These are phyloP conservation scores for Agrilus planipennis DNA, from an alignment of 1,140 invertebrate species.

Conservation along the genomic window DNA sequence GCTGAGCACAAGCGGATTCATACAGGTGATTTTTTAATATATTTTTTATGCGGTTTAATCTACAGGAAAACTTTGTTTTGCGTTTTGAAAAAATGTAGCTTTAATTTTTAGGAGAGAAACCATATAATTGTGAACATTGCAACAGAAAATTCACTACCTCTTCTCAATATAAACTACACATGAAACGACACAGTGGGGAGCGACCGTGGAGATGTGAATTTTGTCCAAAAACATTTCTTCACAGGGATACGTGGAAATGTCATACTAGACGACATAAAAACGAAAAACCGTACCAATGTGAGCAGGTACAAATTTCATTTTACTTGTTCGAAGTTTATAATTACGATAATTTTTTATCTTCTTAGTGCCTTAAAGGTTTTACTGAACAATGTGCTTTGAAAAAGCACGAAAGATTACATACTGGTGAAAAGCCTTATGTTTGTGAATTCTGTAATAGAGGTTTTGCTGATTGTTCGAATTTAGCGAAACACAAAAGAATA, in stretches of 20 bases:
- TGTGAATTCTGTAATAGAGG: constrained; percentile 62
- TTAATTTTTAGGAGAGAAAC: constrained; percentile 42
- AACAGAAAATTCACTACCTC: constrained; percentile 58
- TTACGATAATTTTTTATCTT: background rate
- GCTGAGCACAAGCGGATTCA: constrained; percentile 48
- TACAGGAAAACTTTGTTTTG: too few relatives aligned
- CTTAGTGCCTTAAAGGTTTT: constrained; percentile 46
- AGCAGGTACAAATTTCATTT: constrained; percentile 12
- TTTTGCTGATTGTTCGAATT: constrained; percentile 57
- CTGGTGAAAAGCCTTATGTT: constrained; percentile 65
- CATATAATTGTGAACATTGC: constrained; percentile 53
- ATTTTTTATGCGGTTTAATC: background rate
- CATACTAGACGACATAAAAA: constrained; percentile 51
- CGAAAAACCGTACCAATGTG: constrained; percentile 50
- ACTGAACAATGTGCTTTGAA: constrained; percentile 54
- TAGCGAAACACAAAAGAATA: constrained; percentile 53
- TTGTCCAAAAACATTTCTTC: constrained; percentile 45
- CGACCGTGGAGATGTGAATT: constrained; percentile 48
- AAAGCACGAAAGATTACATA: constrained; percentile 54
- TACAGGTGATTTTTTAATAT: constrained; percentile 30
- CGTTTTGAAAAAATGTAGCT: too few relatives aligned
- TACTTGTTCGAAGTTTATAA: background rate
- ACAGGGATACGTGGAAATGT: constrained; percentile 52
- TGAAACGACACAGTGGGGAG: constrained; percentile 49
- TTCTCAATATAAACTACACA: constrained; percentile 50